Conservation (phyloP, 1,140 invertebrate genomes). For the Dolichoris vasculosae region DNA sequence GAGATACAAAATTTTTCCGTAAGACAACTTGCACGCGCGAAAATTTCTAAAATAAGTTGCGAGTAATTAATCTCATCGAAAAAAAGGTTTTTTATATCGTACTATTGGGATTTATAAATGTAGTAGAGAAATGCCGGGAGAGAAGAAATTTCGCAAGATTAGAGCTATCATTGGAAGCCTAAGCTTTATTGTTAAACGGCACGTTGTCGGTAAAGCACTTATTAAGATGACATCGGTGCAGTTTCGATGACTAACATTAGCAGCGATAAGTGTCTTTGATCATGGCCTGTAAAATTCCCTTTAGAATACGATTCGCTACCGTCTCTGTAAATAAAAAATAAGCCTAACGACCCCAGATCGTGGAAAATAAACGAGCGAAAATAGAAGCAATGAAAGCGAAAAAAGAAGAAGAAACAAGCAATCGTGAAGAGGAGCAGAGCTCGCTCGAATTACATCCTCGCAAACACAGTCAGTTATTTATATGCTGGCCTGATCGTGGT, state of each 20-base stretch:
- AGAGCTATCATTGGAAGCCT: not conserved
- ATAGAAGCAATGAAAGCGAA: not conserved
- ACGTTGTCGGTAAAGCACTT: not conserved
- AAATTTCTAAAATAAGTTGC: no score
- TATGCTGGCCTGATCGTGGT: conserved; percentile 20
- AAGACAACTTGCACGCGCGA: no score
- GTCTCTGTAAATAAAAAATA: not conserved
- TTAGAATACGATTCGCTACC: not conserved
- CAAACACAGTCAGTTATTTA: conserved; percentile 18
- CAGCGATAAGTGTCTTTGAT: conserved; percentile 18
- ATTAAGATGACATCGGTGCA: not conserved
- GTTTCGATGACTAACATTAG: not conserved
- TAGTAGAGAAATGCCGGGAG: not conserved
- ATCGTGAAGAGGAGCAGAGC: not conserved
- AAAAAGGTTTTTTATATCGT: no score
- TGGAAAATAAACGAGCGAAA: conserved; percentile 9
- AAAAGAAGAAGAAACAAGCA: not conserved
- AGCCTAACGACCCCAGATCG: not conserved
- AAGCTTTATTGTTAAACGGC: not conserved
- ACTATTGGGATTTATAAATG: not conserved
- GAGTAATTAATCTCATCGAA: no score
- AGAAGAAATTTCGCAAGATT: not conserved
- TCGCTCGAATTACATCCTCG: conserved; percentile 29
- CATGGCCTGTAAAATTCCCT: not conserved
- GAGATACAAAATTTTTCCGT: no score